Percentiles rank a stretch among this genome's conserved stretches.
phyloP scores from a whole-genome alignment of 2,797 vertebrate genomes.

The Limosa lapponica region DNA sequence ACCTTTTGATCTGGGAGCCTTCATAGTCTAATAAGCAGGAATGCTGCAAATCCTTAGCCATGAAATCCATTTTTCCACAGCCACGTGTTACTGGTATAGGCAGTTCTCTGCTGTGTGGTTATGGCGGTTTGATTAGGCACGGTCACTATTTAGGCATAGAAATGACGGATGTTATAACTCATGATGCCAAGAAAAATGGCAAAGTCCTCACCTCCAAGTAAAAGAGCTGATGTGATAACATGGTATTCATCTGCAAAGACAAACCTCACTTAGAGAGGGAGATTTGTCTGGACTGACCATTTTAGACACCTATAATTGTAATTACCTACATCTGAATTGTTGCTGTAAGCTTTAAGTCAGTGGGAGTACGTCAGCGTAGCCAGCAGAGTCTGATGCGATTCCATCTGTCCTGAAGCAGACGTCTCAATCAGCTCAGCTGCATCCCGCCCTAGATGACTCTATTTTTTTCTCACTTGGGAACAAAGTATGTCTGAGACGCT shows the following conservation, averaged over 20 bases:
- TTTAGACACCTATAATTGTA: not conserved
- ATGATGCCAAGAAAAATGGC: not conserved
- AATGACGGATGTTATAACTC: rapidly evolving
- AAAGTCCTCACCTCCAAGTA: not conserved
- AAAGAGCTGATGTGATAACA: not conserved
- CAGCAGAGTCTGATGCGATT: rapidly evolving
- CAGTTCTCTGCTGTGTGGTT: not conserved
- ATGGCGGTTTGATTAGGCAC: rapidly evolving
- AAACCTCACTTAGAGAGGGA: not conserved
- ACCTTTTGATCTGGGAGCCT: not conserved
- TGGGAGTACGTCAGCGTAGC: not conserved
- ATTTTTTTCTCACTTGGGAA: not conserved
- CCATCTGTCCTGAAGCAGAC: not conserved
- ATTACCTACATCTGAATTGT: not conserved
- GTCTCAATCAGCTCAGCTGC: not conserved
- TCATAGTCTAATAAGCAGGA: rapidly evolving
- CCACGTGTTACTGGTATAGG: rapidly evolving
- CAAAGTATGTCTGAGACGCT: not conserved
- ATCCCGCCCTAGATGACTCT: not conserved
- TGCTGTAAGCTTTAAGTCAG: not conserved
- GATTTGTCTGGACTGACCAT: not conserved
- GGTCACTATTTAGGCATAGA: not conserved
- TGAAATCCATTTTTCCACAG: not conserved
- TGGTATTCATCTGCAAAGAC: not conserved
- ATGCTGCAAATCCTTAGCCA: not conserved